phyloP scores from a whole-genome alignment of 2,888 invertebrate species.

The Allophyes oxyacanthae region DNA sequence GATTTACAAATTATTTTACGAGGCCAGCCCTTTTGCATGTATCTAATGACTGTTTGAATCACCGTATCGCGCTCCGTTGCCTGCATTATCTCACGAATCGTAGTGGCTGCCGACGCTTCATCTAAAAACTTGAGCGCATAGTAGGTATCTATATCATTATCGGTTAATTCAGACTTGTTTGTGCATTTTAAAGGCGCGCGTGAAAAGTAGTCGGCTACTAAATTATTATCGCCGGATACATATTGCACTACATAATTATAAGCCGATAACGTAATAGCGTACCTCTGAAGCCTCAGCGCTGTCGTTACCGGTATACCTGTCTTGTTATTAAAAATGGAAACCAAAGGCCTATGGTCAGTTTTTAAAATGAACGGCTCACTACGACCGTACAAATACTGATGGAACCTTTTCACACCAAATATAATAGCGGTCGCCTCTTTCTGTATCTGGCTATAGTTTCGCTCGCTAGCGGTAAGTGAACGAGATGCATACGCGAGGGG shows the following conservation, averaged over 20 bases:
- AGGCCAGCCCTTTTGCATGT: constrained; percentile 1
- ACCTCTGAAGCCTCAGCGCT: background rate
- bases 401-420: background rate
- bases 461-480: constrained; percentile 1
- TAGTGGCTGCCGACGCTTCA: background rate
- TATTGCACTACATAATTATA: no score
- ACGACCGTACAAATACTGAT: background rate
- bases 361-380: background rate
- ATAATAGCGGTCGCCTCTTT: constrained; percentile 1
- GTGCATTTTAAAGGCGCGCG: no score
- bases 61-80: background rate
- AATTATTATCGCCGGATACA: no score
- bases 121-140: background rate
- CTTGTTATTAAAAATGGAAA: background rate
- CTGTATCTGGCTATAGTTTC: constrained; percentile 7
- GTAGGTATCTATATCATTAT: no score
- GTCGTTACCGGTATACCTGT: background rate
- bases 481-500: constrained; percentile 3
- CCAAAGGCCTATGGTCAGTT: background rate
- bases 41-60: constrained; percentile 1
- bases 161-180: no score
- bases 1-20: constrained; percentile 6
- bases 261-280: background rate
- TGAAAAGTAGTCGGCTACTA: no score
- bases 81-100: background rate